Evolutionary conservation across 2,797 vertebrate species (phyloP).

Genomic region (Pampus argenteus): DNA sequence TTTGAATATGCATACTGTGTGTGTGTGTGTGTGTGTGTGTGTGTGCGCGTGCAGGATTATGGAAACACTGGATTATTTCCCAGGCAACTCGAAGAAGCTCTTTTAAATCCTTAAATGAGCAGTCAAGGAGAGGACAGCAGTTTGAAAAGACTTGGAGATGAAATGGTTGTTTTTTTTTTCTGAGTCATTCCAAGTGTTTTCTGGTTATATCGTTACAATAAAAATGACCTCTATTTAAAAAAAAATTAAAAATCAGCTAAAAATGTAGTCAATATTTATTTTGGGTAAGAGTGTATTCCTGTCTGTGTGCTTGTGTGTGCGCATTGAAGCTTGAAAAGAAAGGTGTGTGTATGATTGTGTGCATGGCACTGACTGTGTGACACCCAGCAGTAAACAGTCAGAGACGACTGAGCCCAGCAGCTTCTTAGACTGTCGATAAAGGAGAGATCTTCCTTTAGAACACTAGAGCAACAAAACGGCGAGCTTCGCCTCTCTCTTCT

Average conservation of each 20-base stretch:
- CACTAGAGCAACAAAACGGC: conserved; percentile 38
- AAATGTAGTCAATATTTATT: conserved; percentile 35
- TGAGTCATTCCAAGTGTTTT: conserved; percentile 33
- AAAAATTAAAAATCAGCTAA: conserved; percentile 14
- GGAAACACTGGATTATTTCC: conserved; percentile 74
- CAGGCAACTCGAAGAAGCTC: conserved; percentile 41
- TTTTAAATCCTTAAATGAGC: conserved; percentile 67
- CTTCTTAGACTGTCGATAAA: conserved; percentile 59
- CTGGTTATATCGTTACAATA: conserved; percentile 15
- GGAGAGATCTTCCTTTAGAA: conserved; percentile 40
- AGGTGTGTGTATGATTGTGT: conserved; percentile 10
- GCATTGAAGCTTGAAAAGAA: conserved; percentile 27
- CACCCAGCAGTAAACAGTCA: conserved; percentile 43
- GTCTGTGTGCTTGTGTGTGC: conserved; percentile 5
- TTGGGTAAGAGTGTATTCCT: conserved; percentile 11
- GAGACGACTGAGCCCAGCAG: conserved; percentile 45
- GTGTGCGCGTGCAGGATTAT: conserved; percentile 70
- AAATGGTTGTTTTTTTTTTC: conserved; percentile 45
- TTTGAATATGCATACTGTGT: neutral
- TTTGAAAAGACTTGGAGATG: conserved; percentile 35
- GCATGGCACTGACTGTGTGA: conserved; percentile 34
- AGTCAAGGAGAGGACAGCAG: conserved; percentile 71
- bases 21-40: conserved; percentile 28
- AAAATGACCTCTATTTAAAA: conserved; percentile 24
- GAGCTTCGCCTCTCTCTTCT: conserved; percentile 15